These are phyloP conservation scores for Hydropotes inermis DNA, from an alignment of 2,113 vertebrate species.

Conservation along the genomic window DNA sequence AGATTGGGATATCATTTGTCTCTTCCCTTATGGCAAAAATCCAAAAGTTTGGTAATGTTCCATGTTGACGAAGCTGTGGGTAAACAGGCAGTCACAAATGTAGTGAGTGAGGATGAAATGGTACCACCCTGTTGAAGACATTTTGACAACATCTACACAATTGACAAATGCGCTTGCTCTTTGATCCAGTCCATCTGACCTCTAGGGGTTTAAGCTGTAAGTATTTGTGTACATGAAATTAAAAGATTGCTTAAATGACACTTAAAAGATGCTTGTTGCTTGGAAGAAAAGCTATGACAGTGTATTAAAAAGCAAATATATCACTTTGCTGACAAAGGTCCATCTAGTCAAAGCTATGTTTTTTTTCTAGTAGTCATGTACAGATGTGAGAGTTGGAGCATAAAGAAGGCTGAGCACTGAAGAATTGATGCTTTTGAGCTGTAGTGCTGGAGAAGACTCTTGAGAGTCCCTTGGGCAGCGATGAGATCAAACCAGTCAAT, in stretches of 20 bases:
- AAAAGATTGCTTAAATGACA: background rate
- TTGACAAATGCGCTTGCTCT: background rate
- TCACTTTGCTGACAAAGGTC: background rate
- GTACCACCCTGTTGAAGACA: background rate
- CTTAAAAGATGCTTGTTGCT: background rate
- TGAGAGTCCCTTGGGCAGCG: background rate
- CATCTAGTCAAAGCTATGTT: background rate
- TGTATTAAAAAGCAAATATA: background rate
- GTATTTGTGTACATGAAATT: background rate
- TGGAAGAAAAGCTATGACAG: background rate
- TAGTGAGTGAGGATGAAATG: fast-evolving
- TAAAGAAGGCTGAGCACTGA: background rate
- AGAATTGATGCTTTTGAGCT: background rate
- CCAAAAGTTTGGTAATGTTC: background rate
- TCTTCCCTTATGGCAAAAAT: background rate
- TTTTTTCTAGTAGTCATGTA: background rate
- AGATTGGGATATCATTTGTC: background rate
- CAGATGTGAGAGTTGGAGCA: background rate
- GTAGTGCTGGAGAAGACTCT: background rate
- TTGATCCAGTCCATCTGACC: background rate
- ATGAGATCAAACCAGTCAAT: background rate
- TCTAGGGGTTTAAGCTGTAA: background rate
- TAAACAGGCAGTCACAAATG: background rate
- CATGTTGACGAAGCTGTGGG: background rate
- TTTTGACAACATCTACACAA: background rate